Evolutionary conservation across 2,113 vertebrate species (phyloP).

Genomic region (Burhinus bistriatus): DNA sequence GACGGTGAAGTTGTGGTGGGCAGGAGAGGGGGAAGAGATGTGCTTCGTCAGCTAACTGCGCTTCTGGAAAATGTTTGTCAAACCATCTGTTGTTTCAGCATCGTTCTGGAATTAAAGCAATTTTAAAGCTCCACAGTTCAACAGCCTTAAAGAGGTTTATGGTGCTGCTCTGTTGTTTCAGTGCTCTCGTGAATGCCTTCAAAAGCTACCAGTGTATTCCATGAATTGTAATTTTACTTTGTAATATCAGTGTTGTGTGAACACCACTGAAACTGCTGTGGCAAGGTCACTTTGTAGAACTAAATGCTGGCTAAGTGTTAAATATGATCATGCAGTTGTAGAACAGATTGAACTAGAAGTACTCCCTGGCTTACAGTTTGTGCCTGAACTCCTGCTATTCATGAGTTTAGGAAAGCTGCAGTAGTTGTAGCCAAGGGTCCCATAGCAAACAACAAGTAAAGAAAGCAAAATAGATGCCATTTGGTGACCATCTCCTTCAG

Average conservation of each 20-base stretch:
- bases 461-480: not conserved
- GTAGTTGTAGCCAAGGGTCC: not conserved
- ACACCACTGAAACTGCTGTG: not conserved
- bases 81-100: not conserved
- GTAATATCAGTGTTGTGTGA: not conserved
- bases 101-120: not conserved
- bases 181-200: not conserved
- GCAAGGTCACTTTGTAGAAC: not conserved
- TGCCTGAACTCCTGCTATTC: not conserved
- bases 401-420: not conserved
- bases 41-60: not conserved
- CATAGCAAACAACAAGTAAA: not conserved
- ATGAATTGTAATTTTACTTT: not conserved
- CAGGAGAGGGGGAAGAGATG: not conserved
- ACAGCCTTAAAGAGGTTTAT: not conserved
- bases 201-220: not conserved
- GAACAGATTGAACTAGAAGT: not conserved
- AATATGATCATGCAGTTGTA: not conserved
- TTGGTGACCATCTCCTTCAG: not conserved
- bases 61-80: not conserved
- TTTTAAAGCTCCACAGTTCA: not conserved
- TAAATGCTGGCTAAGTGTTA: not conserved
- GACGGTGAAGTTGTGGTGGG: not conserved
- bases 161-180: not conserved
- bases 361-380: not conserved